These are phyloP conservation scores for Drosophila teissieri DNA, from an alignment of 1,140 invertebrate genomes.

Conservation along the genomic window DNA sequence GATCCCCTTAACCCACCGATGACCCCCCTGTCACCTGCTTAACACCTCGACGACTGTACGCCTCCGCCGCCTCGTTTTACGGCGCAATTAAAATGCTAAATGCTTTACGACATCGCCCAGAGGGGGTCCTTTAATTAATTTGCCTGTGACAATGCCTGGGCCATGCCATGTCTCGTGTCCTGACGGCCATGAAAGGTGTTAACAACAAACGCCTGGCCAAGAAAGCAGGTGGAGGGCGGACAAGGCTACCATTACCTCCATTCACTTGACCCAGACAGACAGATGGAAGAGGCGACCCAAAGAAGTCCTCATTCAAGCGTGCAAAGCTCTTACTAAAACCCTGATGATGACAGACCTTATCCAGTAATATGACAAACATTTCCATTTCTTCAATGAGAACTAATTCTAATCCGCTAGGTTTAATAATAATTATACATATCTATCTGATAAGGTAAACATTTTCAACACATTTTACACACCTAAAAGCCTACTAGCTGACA, in stretches of 20 bases:
- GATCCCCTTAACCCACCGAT: conserved; percentile 16
- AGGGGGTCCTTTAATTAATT: conserved; percentile 74
- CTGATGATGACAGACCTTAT: conserved; percentile 42
- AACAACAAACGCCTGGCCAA: conserved; percentile 55
- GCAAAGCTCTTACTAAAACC: not conserved
- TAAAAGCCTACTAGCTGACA: conserved; percentile 47
- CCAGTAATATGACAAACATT: not conserved
- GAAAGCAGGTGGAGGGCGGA: conserved; percentile 33
- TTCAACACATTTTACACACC: not conserved
- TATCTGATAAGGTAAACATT: not conserved
- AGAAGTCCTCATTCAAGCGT: conserved; percentile 40
- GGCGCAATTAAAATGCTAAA: conserved; percentile 80
- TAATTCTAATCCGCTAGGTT: not conserved
- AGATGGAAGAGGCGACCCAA: conserved; percentile 21
- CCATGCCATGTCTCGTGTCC: conserved; percentile 34
- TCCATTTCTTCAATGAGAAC: not conserved
- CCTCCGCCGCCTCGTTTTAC: conserved; percentile 54
- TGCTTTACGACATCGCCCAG: conserved; percentile 68
- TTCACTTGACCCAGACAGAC: conserved; percentile 69
- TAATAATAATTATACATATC: too few relatives aligned
- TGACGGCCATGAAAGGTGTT: conserved; percentile 74
- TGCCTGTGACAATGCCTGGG: conserved; percentile 52
- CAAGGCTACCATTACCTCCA: conserved; percentile 46
- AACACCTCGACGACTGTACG: conserved; percentile 13
- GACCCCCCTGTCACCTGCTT: conserved; percentile 8